Evolutionary conservation across 2,797 vertebrate species (phyloP), one percentile per base, ranked within the genome.

Genomic region (Adrianichthys oophorus): DNA sequence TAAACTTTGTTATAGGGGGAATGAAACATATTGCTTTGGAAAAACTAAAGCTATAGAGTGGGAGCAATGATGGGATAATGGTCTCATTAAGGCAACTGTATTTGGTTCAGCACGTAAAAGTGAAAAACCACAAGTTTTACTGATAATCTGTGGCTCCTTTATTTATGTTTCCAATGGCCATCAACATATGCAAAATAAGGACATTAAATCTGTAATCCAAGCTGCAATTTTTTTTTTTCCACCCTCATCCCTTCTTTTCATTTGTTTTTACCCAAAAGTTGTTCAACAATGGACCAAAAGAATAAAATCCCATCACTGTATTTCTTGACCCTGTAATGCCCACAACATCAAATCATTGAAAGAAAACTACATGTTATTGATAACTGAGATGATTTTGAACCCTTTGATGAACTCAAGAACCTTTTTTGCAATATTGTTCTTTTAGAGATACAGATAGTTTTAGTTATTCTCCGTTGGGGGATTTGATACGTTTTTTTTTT

Each of bases 21-120:
- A 56, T 37, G 46, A 50, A 44, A 64, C 29, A 32, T 56, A 41
- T 64, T 41, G 45, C 32, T 23, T 48, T 49, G 21, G 3, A 40
- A 50, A 58, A 63, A 29, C 8, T 2, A 49, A 45, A 54, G 44
- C 13, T 54, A 42, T 63, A 55, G 54, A 53, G 56, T 46, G 23
- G 47, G 41, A 43, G 21, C 15, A 51, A 45, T 7, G 43, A 14
- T 26, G 13, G 17, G 49, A 45, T 18, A 19, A 56, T 40, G 53
- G 62, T 50, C 62, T 64, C 62, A 64, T 56, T 64, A 64, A 51
- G 53, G 16, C 15, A 52, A 50, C 17, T 40, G n/a, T 50, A 45
- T 50, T 50, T 44, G 41, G 37, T 12, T 13, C 5, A 7, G 4
- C 24, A 8, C 8, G 12, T 37, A 37, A 12, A 41, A 7, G 40